Base-by-base conservation (phyloP, 2,888 invertebrate species). In the Deilephila porcellus region DNA sequence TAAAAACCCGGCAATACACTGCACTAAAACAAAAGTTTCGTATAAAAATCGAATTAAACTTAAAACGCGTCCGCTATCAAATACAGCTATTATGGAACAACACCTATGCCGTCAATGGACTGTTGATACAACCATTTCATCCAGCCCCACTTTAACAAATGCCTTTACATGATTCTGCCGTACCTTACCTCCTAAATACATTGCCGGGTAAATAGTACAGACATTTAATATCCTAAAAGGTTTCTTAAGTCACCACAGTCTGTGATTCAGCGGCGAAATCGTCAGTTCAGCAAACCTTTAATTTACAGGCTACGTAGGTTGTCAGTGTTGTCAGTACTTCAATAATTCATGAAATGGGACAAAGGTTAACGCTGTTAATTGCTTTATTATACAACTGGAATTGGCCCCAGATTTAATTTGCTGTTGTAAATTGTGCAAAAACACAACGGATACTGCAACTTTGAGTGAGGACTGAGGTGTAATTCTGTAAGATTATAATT, bases 291-390 rank as follows among this genome's bases (percentile, higher is more conserved):
- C 62, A 62, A 32, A 64, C 45, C 45, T 64, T 45, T 20, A 64
- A 45, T 45, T 45, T 37, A 64, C 37, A 45, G 45, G 45, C 37
- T 25, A 37, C 20, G 37, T 64, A 64, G 34, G 25, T 25, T 25
- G 25, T 25, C 25, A 25, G 32, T 4, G 53, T 64, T 64, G 74
- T 75, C 74, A 74, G 67, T 73, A 75, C 77, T 81, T 86, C 83
- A 83, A 86, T 86, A 85, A 85, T 85, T 85, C 85, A 85, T 84
- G 84, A 79, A 82, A 81, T 80, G 80, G 81, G 81, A 80, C 80
- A 80, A 77, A 77, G 80, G 79, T 77, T 77, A 74, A 74, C 77
- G 84, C 81, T 84, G 85, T 86, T 86, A 86, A 86, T 86, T 85
- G 84, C 81, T 79, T 82, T 84, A 85, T 85, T 86, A 86, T 86